phyloP scores from a whole-genome alignment of 1,140 invertebrate species.

The Agrilus planipennis region DNA sequence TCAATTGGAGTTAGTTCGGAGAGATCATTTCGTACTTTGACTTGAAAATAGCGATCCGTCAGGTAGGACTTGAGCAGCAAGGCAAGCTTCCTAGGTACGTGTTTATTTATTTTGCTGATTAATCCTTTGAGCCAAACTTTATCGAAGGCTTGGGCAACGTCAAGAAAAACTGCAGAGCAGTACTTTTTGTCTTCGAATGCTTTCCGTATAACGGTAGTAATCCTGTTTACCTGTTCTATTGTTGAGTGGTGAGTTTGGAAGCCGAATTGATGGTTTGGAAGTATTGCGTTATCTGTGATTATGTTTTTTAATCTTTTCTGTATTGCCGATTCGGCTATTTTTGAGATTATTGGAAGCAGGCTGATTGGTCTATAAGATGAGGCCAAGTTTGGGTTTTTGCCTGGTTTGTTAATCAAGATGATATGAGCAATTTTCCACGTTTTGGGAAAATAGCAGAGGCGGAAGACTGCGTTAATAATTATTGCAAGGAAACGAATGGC shows the following conservation, averaged over 20 bases:
- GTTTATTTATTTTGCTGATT: constrained; percentile 7
- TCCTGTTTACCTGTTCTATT: constrained; percentile 10
- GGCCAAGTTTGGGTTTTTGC: constrained; percentile 21
- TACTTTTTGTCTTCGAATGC: constrained; percentile 9
- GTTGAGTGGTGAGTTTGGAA: constrained; percentile 10
- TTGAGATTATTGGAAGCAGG: constrained; percentile 23
- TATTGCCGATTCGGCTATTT: constrained; percentile 28
- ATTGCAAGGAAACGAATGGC: constrained; percentile 8
- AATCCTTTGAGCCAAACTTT: constrained; percentile 23
- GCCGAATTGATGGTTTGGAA: constrained; percentile 9
- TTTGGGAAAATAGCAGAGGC: constrained; percentile 14
- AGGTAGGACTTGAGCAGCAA: constrained; percentile 20
- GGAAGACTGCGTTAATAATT: constrained; percentile 12
- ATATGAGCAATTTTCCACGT: constrained; percentile 30
- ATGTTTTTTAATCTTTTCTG: constrained; percentile 20
- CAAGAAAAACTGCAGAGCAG: constrained; percentile 18
- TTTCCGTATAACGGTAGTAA: constrained; percentile 10
- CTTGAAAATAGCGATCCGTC: constrained; percentile 15
- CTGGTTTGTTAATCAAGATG: constrained; percentile 26
- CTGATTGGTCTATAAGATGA: constrained; percentile 28
- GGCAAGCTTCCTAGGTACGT: constrained; percentile 11
- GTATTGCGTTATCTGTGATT: constrained; percentile 6
- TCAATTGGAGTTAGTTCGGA: constrained; percentile 15
- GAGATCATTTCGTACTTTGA: constrained; percentile 17
- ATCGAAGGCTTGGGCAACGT: constrained; percentile 23